Conservation (phyloP, 1,140 invertebrate species). For the Diorhabda carinulata region DNA sequence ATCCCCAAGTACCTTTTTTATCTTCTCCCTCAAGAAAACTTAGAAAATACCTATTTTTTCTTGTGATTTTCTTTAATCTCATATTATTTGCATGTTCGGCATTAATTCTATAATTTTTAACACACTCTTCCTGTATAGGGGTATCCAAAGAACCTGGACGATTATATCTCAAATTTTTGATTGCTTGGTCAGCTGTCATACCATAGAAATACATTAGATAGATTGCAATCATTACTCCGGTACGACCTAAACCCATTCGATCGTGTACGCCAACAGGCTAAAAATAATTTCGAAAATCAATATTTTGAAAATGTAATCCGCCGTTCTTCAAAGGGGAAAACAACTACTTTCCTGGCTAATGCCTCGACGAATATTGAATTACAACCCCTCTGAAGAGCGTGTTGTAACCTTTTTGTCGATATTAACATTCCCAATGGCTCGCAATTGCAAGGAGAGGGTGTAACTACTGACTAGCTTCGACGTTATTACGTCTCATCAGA, state of each 20-base stretch:
- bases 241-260: constrained; percentile 57
- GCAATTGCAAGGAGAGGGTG: no score
- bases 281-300: constrained; percentile 18
- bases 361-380: no score
- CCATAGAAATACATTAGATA: constrained; percentile 57
- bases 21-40: constrained; percentile 1
- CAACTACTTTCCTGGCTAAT: no score
- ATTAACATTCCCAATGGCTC: no score
- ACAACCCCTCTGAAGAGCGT: no score
- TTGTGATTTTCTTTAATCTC: constrained; percentile 14
- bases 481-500: no score
- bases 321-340: no score
- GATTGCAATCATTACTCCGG: constrained; percentile 61
- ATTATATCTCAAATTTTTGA: constrained; percentile 47
- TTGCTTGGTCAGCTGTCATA: constrained; percentile 48
- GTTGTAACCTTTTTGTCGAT: no score
- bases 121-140: constrained; percentile 11
- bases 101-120: constrained; percentile 11
- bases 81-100: constrained; percentile 7
- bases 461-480: no score
- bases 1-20: constrained; percentile 12
- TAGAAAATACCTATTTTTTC: constrained; percentile 7
- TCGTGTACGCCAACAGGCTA: constrained; percentile 63
- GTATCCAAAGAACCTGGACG: constrained; percentile 49
- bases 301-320: no score